Percentiles rank a stretch among this genome's conserved stretches.
phyloP scores from a whole-genome alignment of 2,797 vertebrate genomes.

The Novumbra hubbsi region DNA sequence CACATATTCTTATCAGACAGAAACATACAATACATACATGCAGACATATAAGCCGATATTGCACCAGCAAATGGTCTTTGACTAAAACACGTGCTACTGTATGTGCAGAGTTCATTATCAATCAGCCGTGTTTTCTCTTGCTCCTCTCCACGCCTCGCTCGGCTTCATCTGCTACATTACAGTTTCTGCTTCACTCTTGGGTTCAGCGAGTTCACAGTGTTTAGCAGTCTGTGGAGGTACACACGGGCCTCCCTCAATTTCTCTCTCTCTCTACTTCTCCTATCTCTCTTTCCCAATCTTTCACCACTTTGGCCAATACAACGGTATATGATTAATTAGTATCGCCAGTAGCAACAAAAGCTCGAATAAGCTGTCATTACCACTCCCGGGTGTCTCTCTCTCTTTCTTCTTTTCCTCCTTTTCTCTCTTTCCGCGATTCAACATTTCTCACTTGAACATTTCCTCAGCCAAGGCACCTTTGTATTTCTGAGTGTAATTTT shows the following conservation, averaged over 20 bases:
- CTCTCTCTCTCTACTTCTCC: constrained; percentile 13
- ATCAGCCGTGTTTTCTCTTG: background rate
- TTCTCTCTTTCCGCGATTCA: constrained; percentile 14
- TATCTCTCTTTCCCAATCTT: constrained; percentile 44
- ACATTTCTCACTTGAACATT: constrained; percentile 43
- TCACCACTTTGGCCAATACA: constrained; percentile 56
- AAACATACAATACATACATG: background rate
- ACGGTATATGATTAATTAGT: constrained; percentile 65
- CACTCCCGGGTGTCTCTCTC: constrained; percentile 38
- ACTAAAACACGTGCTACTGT: no score
- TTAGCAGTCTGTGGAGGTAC: constrained; percentile 58
- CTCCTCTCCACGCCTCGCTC: background rate
- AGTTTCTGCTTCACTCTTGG: constrained; percentile 15
- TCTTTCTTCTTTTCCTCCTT: background rate
- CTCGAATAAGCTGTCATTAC: constrained; percentile 62
- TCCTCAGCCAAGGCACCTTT: constrained; percentile 21
- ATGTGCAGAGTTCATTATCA: no score
- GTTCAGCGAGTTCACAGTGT: constrained; percentile 66
- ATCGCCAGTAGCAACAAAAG: constrained; percentile 51
- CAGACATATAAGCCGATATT: constrained; percentile 8
- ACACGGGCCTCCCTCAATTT: constrained; percentile 15
- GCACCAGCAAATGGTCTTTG: no score
- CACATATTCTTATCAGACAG: background rate
- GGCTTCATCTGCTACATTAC: background rate
- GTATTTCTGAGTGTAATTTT: constrained; percentile 38